Base-by-base conservation (phyloP, 2,797 vertebrate genomes). In the Alectoris magna region DNA sequence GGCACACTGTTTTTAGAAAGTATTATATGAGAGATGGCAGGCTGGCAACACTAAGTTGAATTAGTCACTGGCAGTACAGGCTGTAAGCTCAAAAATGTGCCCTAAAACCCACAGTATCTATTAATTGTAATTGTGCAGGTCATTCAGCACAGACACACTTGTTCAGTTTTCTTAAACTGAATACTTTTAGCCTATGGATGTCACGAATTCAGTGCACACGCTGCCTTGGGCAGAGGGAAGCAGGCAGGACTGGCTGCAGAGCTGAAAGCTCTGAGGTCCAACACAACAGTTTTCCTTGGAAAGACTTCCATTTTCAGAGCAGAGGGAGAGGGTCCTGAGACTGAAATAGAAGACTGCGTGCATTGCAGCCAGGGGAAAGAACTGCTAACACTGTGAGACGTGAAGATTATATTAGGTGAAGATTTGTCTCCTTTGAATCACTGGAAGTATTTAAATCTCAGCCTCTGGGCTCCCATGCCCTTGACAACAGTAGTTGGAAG, bases 401-500 rank as follows among this genome's bases (percentile, higher is more conserved):
- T 89, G 55, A 43, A 64, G 27, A 27, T 56, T 86, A 56, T 53
- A 48, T n/a, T 4, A 76, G 51, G 39, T 72, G 56, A 43, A 51
- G 56, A 73, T 73, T 38, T 84, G 76, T 63, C 43, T 83, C 53
- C 76, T 84, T 0, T 41, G 36, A 84, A 79, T 71, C 79, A 62
- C 53, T 48, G 46, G 1, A 89, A 55, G 41, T 44, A 79, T 36
- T 93, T 77, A 84, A 43, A 80, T 87, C 67, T 72, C 78, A 91
- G 89, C 94, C 84, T 79, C 76, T 71, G 80, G 93, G 92, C 85
- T 94, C 44, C 60, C 2, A 0, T 22, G 93, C 31, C 95, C 95
- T 96, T 95, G 79, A 90, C 60, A 68, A 2, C 18, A 22, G n/a
- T 36, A 84, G 41, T 44, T 95, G 94, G 92, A 95, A 96, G 92